Percentiles rank a stretch among this genome's conserved stretches.
Conservation (phyloP, 2,797 vertebrate genomes). For the Halcyon chelicuti region DNA sequence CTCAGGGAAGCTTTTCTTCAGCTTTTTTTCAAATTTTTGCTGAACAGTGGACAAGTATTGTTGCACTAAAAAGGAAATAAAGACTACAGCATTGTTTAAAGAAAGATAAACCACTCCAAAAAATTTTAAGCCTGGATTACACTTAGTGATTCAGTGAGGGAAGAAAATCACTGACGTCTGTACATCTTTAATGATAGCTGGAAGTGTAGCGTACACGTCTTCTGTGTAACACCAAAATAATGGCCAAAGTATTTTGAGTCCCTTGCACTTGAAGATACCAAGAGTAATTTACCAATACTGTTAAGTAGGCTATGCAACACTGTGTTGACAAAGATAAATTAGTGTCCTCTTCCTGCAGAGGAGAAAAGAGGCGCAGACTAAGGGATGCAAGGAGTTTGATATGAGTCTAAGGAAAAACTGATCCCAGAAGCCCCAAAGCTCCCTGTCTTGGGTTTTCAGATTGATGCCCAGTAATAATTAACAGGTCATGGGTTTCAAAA, state of each 20-base stretch:
- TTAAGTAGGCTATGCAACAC: not conserved
- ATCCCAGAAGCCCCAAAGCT: not conserved
- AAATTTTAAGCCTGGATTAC: not conserved
- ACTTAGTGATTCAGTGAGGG: not conserved
- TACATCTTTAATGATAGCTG: not conserved
- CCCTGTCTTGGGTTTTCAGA: not conserved
- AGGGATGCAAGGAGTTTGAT: not conserved
- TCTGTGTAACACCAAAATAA: not conserved
- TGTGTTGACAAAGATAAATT: not conserved
- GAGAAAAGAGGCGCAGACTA: not conserved
- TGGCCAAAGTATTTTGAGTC: not conserved
- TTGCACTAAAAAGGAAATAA: not conserved
- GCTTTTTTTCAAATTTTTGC: not conserved
- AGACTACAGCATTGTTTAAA: not conserved
- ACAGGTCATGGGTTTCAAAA: not conserved
- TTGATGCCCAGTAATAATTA: not conserved
- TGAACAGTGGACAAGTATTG: not conserved
- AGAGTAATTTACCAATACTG: not conserved
- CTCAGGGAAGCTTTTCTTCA: not conserved
- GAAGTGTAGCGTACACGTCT: not conserved
- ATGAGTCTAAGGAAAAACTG: not conserved
- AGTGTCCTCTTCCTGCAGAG: not conserved
- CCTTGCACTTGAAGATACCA: not conserved
- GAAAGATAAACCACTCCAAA: not conserved
- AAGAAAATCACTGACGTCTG: not conserved